These are phyloP conservation scores for Magallana angulata DNA, from an alignment of 1,140 invertebrate species.

Conservation along the genomic window DNA sequence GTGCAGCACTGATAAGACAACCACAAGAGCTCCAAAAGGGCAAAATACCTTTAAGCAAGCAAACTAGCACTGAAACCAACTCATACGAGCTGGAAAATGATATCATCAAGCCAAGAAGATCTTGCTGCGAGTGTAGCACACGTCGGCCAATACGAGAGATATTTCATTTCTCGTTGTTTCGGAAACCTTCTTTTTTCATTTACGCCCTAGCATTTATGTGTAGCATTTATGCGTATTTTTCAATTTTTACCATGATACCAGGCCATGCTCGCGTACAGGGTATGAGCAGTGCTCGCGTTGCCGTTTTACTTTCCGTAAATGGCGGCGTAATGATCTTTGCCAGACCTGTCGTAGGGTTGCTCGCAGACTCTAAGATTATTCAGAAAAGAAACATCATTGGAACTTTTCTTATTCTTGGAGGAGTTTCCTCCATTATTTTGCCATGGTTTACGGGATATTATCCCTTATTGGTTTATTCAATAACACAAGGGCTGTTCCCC, in stretches of 20 bases:
- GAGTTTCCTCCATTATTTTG: conserved; percentile 5
- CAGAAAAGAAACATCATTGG: conserved; percentile 37
- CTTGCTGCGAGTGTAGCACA: not conserved
- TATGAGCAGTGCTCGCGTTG: not conserved
- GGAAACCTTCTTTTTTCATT: not conserved
- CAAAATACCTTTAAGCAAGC: not conserved
- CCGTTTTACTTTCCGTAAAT: conserved; percentile 13
- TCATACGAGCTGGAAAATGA: not conserved
- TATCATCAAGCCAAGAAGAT: not conserved
- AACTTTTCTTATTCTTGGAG: conserved; percentile 8
- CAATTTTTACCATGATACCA: conserved; percentile 29
- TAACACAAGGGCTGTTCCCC: conserved; percentile 25
- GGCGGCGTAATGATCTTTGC: conserved; percentile 31
- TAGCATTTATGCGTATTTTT: conserved; percentile 32
- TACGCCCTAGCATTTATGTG: conserved; percentile 30
- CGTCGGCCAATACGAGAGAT: not conserved
- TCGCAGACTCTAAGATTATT: conserved; percentile 31
- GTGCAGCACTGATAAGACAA: conserved; percentile 29
- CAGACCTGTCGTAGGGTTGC: conserved; percentile 30
- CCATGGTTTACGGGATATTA: conserved; percentile 12
- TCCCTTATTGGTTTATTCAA: not conserved
- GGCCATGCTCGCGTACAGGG: conserved; percentile 24
- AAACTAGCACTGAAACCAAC: not conserved
- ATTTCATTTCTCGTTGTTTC: conserved; percentile 38
- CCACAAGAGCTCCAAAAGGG: conserved; percentile 85